Evolutionary conservation across 2,888 invertebrate species (phyloP), one percentile per base, ranked within the genome.

Genomic region (Alviniconcha strummeri): DNA sequence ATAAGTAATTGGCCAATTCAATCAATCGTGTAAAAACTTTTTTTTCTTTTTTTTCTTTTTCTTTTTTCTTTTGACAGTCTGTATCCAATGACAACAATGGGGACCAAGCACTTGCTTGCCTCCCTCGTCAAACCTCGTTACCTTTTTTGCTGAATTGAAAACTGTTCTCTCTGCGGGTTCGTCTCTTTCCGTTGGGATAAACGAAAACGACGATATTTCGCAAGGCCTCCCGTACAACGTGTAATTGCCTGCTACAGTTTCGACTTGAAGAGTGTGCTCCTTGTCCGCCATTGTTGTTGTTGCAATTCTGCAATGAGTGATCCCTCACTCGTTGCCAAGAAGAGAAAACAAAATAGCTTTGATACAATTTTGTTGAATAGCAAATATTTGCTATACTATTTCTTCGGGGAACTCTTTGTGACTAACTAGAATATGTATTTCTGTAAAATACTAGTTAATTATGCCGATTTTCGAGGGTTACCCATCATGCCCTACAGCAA

Each of bases 121-220:
- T 19, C 57, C 7, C 56, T 69, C 54, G 69, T 54, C 54, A 55
- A 82, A 60, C 67, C 71, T 81, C 36, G 78, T 56, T 86, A 92
- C 92, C 88, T 90, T 88, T 85, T 90, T 90, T 9, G 86, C 88
- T 2, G 90, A 88, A 86, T 93, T 93, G 88, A 91, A 93, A 81
- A 87, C 90, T 4, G 90, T 92, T 85, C 92, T 89, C 83, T 92
- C 91, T 79, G 89, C 89, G 17, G 92, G 92, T 57, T 88, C 88
- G 36, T 90, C 83, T 79, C 91, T 88, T 77, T 88, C 83, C 57
- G 90, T 89, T 15, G 93, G 93, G 7, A 93, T 89, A 87, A 91
- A 93, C 3, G 93, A 91, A 88, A 89, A 92, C 72, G 93, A 91
- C 36, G 93, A 93, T 52, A 93, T 85, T 89, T 93, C 93, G 86